A percentile compares a stretch with the other conserved stretches of the same genome.
These are phyloP conservation scores for Oxytorus armatus DNA, from an alignment of 2,888 invertebrate species.

Conservation along the genomic window DNA sequence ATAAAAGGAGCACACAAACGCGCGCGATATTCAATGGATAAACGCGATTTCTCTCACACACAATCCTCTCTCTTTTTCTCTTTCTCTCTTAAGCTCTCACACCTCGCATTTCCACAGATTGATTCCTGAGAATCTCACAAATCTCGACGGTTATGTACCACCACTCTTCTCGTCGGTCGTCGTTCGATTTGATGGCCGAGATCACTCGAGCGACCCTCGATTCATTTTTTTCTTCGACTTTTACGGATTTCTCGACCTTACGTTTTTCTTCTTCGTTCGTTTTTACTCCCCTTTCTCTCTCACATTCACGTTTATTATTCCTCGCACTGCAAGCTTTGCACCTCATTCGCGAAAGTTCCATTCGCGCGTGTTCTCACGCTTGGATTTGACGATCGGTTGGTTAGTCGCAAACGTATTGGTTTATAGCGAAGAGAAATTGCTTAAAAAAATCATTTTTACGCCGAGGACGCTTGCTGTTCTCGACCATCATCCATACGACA, in stretches of 20 bases:
- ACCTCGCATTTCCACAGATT: slow-evolving; percentile 25
- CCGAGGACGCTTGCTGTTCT: slow-evolving; percentile 16
- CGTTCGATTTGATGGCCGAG: slow-evolving; percentile 59
- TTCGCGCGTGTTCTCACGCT: not conserved
- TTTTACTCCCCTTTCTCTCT: not conserved
- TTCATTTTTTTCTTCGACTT: slow-evolving; percentile 38
- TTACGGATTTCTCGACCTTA: slow-evolving; percentile 42
- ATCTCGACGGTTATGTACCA: not conserved
- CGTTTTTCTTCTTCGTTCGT: not conserved
- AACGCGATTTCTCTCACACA: no score
- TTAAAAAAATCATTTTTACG: not conserved
- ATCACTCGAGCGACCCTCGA: slow-evolving; percentile 49
- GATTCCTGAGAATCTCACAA: slow-evolving; percentile 5
- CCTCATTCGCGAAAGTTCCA: not conserved
- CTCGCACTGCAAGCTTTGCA: not conserved
- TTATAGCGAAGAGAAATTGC: not conserved
- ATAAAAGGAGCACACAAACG: not conserved
- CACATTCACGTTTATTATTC: not conserved
- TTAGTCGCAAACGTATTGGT: not conserved
- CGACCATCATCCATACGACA: slow-evolving; percentile 19
- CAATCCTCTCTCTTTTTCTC: no score
- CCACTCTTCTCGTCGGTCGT: not conserved
- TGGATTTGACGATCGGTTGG: not conserved
- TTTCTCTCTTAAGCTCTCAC: slow-evolving; percentile 22
- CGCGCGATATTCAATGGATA: no score